Conservation (phyloP, 2,888 invertebrate species). For the Sphaeridia pumilis region DNA sequence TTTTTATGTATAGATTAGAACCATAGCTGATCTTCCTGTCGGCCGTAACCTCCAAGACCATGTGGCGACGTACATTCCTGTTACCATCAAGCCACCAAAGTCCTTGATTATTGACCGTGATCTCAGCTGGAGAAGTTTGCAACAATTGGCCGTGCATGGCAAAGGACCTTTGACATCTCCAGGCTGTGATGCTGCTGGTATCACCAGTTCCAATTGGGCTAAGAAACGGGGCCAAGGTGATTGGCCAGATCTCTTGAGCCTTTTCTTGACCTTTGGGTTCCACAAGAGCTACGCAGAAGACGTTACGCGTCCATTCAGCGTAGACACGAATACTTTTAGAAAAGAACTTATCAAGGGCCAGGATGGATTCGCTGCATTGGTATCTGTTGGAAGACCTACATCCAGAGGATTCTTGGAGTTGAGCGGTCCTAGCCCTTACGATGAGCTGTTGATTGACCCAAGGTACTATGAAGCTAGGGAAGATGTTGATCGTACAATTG, state of each 20-base stretch:
- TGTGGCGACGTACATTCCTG: slow-evolving; percentile 23
- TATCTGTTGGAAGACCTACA: slow-evolving; percentile 25
- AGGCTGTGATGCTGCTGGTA: slow-evolving; percentile 24
- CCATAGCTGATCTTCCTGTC: slow-evolving; percentile 26
- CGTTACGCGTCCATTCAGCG: slow-evolving; percentile 24
- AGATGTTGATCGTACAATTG: slow-evolving; percentile 23
- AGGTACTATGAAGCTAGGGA: slow-evolving; percentile 27
- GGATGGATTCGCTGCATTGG: slow-evolving; percentile 30
- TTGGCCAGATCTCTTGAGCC: slow-evolving; percentile 29
- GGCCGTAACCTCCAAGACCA: slow-evolving; percentile 31
- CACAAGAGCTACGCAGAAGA: slow-evolving; percentile 21
- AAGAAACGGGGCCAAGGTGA: slow-evolving; percentile 24
- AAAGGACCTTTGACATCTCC: slow-evolving; percentile 19
- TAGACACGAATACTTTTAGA: slow-evolving; percentile 19
- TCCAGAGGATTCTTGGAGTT: slow-evolving; percentile 21
- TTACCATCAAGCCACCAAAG: slow-evolving; percentile 21
- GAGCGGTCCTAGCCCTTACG: slow-evolving; percentile 19
- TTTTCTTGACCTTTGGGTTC: slow-evolving; percentile 19
- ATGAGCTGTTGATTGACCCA: slow-evolving; percentile 27
- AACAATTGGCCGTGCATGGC: slow-evolving; percentile 11
- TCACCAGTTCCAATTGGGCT: slow-evolving; percentile 22
- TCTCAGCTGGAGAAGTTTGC: slow-evolving; percentile 6
- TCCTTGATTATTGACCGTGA: slow-evolving; percentile 26
- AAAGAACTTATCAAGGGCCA: slow-evolving; percentile 20
- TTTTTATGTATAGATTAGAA: slow-evolving; percentile 19